Conservation (phyloP, 1,140 invertebrate species). For the Agraylea sexmaculata region DNA sequence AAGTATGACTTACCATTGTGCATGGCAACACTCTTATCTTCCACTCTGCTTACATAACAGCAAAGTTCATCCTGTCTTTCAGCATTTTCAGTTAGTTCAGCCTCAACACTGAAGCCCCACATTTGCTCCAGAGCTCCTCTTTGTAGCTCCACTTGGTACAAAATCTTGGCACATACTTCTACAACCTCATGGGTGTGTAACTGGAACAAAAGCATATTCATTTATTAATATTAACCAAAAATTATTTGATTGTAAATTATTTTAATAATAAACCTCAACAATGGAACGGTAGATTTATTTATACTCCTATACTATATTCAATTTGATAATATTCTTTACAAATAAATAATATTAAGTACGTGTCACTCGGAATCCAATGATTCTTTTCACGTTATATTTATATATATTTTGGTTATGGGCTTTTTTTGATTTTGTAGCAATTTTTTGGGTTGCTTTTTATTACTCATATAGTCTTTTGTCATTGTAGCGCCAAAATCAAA, state of each 20-base stretch:
- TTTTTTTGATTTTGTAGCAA: no score
- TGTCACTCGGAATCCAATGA: no score
- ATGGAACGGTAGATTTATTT: no score
- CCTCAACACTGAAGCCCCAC: constrained; percentile 97
- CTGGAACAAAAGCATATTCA: constrained; percentile 41
- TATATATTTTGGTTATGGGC: no score
- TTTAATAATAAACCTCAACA: no score
- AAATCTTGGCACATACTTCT: constrained; percentile 91
- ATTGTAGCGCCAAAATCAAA: no score
- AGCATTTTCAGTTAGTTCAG: constrained; percentile 89
- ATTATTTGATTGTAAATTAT: neutral
- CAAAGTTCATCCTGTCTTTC: constrained; percentile 93
- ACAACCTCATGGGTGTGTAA: constrained; percentile 90
- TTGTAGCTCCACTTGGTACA: constrained; percentile 91
- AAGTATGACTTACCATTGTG: constrained; percentile 68
- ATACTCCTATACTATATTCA: no score
- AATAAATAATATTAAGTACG: no score
- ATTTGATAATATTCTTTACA: no score
- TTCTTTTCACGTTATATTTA: no score
- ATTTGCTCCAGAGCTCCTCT: constrained; percentile 81
- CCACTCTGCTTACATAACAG: constrained; percentile 91
- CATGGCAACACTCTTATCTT: constrained; percentile 89
- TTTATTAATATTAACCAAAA: neutral
- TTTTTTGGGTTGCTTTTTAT: no score
- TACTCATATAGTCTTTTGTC: no score